phyloP scores from a whole-genome alignment of 2,888 invertebrate species.

The Geotrupes spiniger region DNA sequence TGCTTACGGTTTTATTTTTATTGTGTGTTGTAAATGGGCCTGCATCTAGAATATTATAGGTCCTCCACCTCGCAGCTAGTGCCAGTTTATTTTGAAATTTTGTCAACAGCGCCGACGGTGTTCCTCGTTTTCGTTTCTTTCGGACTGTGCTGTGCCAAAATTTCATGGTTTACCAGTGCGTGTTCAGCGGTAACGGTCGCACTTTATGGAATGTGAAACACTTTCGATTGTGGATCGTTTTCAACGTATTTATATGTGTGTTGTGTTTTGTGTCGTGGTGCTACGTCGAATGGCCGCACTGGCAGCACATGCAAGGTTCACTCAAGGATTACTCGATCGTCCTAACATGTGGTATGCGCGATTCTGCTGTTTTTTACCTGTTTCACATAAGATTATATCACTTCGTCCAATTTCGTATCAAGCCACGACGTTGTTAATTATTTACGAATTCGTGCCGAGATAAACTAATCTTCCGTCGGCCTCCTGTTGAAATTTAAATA shows the following conservation, averaged over 20 bases:
- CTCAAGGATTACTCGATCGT: conserved; percentile 13
- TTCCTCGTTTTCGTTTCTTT: not conserved
- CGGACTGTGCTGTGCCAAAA: not conserved
- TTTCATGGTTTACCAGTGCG: no score
- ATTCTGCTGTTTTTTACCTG: conserved; percentile 2
- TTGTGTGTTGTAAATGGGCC: conserved; percentile 42
- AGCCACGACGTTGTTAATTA: no score
- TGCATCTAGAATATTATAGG: conserved; percentile 40
- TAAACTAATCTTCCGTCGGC: no score
- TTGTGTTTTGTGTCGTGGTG: conserved; percentile 13
- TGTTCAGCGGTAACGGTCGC: no score
- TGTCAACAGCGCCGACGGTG: conserved; percentile 5
- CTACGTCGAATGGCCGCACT: conserved; percentile 18
- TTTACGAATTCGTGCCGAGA: no score
- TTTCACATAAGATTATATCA: no score
- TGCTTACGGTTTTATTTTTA: conserved; percentile 31
- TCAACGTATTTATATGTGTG: not conserved
- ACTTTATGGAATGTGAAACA: no score
- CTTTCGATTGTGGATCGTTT: no score
- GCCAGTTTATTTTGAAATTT: conserved; percentile 25
- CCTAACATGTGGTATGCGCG: conserved; percentile 19
- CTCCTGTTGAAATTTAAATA: no score
- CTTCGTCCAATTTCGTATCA: no score
- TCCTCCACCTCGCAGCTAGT: conserved; percentile 38
- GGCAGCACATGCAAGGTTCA: conserved; percentile 21